phyloP scores from a whole-genome alignment of 2,113 vertebrate genomes.

The Dipodomys merriami region DNA sequence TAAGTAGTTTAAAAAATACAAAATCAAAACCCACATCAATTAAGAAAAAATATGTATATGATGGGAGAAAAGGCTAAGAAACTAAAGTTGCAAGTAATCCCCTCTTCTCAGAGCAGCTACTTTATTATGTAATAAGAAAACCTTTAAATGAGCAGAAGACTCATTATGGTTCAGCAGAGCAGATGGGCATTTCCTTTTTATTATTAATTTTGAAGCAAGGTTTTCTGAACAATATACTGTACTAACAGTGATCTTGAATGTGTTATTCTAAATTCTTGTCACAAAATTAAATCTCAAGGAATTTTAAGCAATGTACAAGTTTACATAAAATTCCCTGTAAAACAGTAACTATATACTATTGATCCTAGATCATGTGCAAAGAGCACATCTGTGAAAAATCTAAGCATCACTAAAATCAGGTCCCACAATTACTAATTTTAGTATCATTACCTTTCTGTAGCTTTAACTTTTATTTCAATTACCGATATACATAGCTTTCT shows the following conservation, averaged over 20 bases:
- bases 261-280: slow-evolving; percentile 3
- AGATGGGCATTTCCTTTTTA: background rate
- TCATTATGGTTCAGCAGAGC: background rate
- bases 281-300: slow-evolving; percentile 33
- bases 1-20: background rate
- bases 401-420: background rate
- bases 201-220: slow-evolving; percentile 36
- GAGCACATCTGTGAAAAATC: background rate
- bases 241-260: slow-evolving; percentile 37
- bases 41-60: background rate
- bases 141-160: slow-evolving; percentile 2
- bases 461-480: slow-evolving; percentile 36
- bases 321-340: background rate
- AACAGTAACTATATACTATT: background rate
- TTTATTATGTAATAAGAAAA: slow-evolving; percentile 37
- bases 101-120: background rate
- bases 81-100: slow-evolving; percentile 58
- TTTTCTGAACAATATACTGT: slow-evolving; percentile 20
- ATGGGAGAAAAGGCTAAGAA: slow-evolving; percentile 24
- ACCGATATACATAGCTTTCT: slow-evolving; percentile 8
- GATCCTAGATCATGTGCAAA: background rate
- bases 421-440: background rate
- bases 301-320: background rate
- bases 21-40: background rate
- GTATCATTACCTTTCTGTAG: slow-evolving; percentile 20